phyloP scores from a whole-genome alignment of 2,888 invertebrate species.

The Lasioglossum leucozonium region DNA sequence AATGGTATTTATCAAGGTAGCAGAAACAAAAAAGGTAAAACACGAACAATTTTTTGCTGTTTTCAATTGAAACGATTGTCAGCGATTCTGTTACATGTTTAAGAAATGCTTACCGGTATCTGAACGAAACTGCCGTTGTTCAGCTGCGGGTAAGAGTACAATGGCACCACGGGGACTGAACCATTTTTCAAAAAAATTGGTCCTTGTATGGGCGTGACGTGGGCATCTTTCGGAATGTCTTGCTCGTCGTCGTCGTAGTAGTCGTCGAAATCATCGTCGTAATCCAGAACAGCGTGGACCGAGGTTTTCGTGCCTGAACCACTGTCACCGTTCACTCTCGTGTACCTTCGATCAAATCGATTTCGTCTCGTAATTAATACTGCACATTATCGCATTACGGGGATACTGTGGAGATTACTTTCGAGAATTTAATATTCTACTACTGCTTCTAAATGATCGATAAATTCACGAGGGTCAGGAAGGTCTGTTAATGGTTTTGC shows the following conservation, averaged over 20 bases:
- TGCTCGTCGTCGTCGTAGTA: constrained; percentile 86
- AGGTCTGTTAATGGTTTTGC: too few relatives aligned
- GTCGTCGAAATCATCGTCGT: constrained; percentile 88
- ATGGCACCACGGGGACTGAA: constrained; percentile 93
- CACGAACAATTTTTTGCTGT: too few relatives aligned
- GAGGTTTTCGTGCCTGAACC: constrained; percentile 86
- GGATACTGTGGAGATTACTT: too few relatives aligned
- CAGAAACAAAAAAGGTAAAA: too few relatives aligned
- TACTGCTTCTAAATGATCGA: too few relatives aligned
- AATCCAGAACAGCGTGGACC: constrained; percentile 90
- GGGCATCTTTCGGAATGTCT: constrained; percentile 84
- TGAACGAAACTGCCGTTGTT: constrained; percentile 95
- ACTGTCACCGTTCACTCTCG: constrained; percentile 80
- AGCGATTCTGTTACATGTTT: not conserved
- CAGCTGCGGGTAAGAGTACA: constrained; percentile 93
- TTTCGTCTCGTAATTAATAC: not conserved
- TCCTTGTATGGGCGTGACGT: constrained; percentile 94
- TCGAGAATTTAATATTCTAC: too few relatives aligned
- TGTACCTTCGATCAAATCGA: constrained; percentile 74
- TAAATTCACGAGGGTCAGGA: too few relatives aligned
- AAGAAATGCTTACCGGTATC: constrained; percentile 91
- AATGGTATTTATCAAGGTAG: too few relatives aligned
- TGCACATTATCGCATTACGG: not conserved
- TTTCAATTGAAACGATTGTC: not conserved
- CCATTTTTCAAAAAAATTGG: constrained; percentile 95